Percentiles rank a stretch among this genome's conserved stretches.
Conservation (phyloP, 2,797 vertebrate species). For the Manis pentadactyla region DNA sequence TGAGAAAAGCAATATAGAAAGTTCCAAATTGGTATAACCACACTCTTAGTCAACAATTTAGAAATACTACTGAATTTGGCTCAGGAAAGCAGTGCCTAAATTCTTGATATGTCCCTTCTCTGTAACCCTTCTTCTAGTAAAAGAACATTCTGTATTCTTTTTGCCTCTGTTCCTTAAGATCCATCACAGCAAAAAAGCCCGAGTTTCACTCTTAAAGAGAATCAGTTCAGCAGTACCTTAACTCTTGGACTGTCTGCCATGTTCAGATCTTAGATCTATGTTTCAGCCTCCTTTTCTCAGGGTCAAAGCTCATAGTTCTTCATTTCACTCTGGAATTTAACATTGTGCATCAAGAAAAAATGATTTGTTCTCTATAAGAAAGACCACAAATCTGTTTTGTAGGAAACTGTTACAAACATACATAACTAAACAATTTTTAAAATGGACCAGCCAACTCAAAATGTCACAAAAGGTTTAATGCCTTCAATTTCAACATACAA, state of each 20-base stretch:
- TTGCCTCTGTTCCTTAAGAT: not conserved
- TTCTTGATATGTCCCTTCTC: not conserved
- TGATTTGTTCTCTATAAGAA: not conserved
- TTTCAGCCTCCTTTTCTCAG: not conserved
- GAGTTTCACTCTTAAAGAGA: not conserved
- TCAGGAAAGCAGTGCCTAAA: not conserved
- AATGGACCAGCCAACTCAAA: conserved; percentile 28
- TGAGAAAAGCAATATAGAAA: conserved; percentile 17
- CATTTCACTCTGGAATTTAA: not conserved
- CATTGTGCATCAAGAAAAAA: conserved; percentile 23
- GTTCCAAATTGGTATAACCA: not conserved
- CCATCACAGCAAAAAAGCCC: not conserved
- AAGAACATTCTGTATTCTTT: not conserved
- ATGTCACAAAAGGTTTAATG: conserved; percentile 14
- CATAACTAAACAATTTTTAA: not conserved
- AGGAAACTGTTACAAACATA: not conserved
- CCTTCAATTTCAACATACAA: conserved; percentile 45
- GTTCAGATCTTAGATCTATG: not conserved
- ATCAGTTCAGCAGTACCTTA: not conserved
- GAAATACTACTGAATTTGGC: not conserved
- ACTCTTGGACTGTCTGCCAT: not conserved
- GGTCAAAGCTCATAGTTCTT: not conserved
- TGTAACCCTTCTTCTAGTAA: not conserved
- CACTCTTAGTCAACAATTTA: not conserved
- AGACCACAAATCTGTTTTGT: conserved; percentile 36